These are phyloP conservation scores for Brachypterus glaber DNA, from an alignment of 2,888 invertebrate species.

Conservation along the genomic window DNA sequence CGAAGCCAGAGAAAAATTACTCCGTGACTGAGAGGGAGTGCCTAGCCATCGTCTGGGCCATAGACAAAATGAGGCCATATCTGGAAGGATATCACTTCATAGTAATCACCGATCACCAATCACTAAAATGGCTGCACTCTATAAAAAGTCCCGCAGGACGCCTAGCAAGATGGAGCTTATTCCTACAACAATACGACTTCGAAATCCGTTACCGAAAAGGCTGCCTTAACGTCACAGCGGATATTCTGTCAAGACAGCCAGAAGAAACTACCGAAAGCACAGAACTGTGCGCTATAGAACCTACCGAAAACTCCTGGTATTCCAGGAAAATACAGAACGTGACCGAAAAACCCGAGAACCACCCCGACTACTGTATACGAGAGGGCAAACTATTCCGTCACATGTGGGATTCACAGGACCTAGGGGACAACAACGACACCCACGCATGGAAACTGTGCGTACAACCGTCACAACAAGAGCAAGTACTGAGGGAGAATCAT, in stretches of 20 bases:
- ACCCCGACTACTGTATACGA: background rate
- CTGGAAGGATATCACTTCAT: background rate
- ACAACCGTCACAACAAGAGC: too few relatives aligned
- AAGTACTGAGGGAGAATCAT: background rate
- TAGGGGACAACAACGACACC: too few relatives aligned
- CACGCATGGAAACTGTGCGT: too few relatives aligned
- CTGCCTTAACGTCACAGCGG: background rate
- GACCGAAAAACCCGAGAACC: background rate
- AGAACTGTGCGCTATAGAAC: background rate
- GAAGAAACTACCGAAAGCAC: background rate
- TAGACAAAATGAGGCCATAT: conserved; percentile 7
- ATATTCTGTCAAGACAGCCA: background rate
- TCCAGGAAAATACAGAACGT: background rate
- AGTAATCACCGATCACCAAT: conserved; percentile 11
- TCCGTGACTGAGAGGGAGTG: conserved; percentile 13
- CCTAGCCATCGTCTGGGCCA: conserved; percentile 12
- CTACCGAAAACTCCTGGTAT: background rate
- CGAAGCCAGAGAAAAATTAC: conserved; percentile 13
- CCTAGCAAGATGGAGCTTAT: conserved; percentile 11
- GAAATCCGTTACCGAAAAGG: conserved; percentile 13
- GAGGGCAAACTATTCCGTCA: background rate
- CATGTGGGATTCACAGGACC: background rate
- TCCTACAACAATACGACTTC: conserved; percentile 10
- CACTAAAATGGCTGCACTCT: conserved; percentile 10
- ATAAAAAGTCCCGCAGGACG: conserved; percentile 12